Percentiles rank a stretch among this genome's conserved stretches.
These are phyloP conservation scores for Bembecia ichneumoniformis DNA, from an alignment of 2,888 invertebrate species.

Conservation along the genomic window DNA sequence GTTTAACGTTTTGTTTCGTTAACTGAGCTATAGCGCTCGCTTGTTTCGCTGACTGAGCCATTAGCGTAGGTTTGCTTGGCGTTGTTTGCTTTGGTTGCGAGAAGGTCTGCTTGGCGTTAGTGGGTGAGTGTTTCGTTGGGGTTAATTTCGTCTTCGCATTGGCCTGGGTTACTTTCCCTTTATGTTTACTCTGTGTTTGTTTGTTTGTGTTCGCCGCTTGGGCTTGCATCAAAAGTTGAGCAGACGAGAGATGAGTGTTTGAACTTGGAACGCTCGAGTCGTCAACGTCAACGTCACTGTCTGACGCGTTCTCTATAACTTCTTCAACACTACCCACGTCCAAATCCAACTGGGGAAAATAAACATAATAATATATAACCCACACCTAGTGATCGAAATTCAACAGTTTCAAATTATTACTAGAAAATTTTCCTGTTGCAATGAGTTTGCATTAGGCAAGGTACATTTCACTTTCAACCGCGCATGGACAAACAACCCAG, in stretches of 20 bases:
- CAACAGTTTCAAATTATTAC: too few species aligned
- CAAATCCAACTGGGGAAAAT: slow-evolving; percentile 24
- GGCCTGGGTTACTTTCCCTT: slow-evolving; percentile 22
- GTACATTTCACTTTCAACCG: too few species aligned
- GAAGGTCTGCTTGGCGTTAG: slow-evolving; percentile 10
- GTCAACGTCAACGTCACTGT: slow-evolving; percentile 62
- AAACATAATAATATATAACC: too few species aligned
- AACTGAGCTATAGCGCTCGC: slow-evolving; percentile 11
- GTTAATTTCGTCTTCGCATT: slow-evolving; percentile 28
- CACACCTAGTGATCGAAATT: too few species aligned
- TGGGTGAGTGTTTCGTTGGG: slow-evolving; percentile 2
- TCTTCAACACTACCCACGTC: slow-evolving; percentile 42
- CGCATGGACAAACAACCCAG: too few species aligned
- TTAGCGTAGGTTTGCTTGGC: slow-evolving; percentile 12
- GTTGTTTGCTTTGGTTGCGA: slow-evolving; percentile 21
- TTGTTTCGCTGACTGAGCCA: slow-evolving; percentile 13
- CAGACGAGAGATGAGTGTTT: slow-evolving; percentile 42
- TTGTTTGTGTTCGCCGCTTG: slow-evolving; percentile 17
- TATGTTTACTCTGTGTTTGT: slow-evolving; percentile 18
- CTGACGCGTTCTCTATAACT: slow-evolving; percentile 42
- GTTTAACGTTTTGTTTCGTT: slow-evolving; percentile 13
- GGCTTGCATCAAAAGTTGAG: slow-evolving; percentile 51
- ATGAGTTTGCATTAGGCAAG: too few species aligned
- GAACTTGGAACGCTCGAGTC: slow-evolving; percentile 31
- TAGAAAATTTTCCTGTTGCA: too few species aligned